Conservation (phyloP, 1,140 invertebrate genomes). For the Trichonephila clavipes region DNA sequence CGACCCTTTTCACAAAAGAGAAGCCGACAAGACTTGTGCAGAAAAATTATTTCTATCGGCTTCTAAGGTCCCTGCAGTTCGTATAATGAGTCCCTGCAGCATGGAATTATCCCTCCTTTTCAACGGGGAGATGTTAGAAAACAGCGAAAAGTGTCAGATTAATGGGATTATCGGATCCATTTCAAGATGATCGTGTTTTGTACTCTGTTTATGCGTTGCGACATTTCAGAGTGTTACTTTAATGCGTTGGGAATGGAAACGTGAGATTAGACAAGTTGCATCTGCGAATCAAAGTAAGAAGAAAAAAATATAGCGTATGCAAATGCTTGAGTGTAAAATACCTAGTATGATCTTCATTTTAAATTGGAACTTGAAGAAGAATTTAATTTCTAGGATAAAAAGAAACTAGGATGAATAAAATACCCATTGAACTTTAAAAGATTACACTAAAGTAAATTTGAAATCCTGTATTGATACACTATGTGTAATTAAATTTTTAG, state of each 20-base stretch:
- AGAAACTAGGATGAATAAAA: background rate
- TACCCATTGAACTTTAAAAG: background rate
- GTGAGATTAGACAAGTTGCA: background rate
- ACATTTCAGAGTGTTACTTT: background rate
- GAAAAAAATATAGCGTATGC: background rate
- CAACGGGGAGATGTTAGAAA: background rate
- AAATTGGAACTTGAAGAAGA: background rate
- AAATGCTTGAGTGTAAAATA: constrained; percentile 7
- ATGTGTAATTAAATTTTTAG: too few relatives aligned
- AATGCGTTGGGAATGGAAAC: background rate
- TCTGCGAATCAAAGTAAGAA: background rate
- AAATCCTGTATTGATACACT: background rate
- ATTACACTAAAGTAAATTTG: background rate
- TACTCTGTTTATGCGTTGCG: constrained; percentile 18
- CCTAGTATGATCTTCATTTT: background rate
- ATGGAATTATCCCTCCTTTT: constrained; percentile 28
- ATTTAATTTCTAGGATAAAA: background rate
- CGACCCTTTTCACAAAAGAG: constrained; percentile 17
- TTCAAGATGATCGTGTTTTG: constrained; percentile 57
- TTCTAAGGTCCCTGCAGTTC: constrained; percentile 20
- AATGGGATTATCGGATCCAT: constrained; percentile 61
- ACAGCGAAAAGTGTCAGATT: constrained; percentile 49
- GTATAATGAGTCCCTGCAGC: constrained; percentile 35
- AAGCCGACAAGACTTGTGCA: background rate
- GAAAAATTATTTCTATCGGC: constrained; percentile 63